Evolutionary conservation across 2,888 invertebrate genomes (phyloP).

Genomic region (Lasioglossum calceatum): DNA sequence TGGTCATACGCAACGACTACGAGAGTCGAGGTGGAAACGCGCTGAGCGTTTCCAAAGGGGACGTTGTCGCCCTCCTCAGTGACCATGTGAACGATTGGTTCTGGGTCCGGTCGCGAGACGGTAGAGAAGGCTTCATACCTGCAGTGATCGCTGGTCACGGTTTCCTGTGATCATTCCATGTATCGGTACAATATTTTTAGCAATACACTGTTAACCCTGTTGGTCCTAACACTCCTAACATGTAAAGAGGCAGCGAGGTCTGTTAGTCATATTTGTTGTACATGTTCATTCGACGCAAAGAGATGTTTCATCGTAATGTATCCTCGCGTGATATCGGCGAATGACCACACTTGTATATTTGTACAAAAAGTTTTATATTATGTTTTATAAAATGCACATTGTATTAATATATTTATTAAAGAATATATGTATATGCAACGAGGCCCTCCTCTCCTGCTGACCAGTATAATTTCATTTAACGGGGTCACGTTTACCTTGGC

Average conservation of each 20-base stretch:
- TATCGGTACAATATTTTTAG: background rate
- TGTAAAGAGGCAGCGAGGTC: background rate
- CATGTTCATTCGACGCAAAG: conserved; percentile 3
- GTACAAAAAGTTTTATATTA: conserved; percentile 63
- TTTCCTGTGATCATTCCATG: conserved; percentile 86
- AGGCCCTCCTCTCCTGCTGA: background rate
- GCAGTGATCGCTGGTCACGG: conserved; percentile 92
- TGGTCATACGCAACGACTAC: conserved; percentile 90
- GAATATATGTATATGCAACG: conserved; percentile 37
- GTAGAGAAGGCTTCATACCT: conserved; percentile 91
- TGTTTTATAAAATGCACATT: conserved; percentile 61
- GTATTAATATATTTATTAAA: conserved; percentile 70
- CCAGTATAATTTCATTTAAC: background rate
- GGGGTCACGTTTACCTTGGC: background rate
- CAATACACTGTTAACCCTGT: conserved; percentile 9
- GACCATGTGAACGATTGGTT: conserved; percentile 90
- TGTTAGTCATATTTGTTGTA: conserved; percentile 9
- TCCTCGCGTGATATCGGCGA: conserved; percentile 12
- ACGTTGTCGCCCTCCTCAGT: conserved; percentile 90
- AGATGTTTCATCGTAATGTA: background rate
- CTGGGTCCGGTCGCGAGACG: conserved; percentile 90
- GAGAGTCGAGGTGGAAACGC: conserved; percentile 86
- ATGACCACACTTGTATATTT: conserved; percentile 64
- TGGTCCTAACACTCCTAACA: background rate
- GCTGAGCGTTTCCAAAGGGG: conserved; percentile 89